These are phyloP conservation scores for Globia sparganii DNA, from an alignment of 2,888 invertebrate species.

Conservation along the genomic window DNA sequence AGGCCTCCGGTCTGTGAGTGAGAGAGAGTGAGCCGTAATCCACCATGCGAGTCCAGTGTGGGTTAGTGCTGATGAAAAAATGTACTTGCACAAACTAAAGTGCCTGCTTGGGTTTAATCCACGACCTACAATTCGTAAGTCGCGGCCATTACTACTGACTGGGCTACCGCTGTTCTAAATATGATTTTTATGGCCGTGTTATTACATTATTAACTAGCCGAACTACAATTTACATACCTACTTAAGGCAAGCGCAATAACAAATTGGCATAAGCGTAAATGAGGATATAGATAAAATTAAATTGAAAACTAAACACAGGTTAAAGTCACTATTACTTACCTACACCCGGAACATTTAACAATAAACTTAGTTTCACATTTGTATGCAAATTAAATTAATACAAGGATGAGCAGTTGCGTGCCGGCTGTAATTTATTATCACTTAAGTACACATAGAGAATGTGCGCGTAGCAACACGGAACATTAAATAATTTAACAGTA, in stretches of 20 bases:
- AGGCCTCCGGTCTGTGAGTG: background rate
- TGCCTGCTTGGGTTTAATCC: too few species aligned
- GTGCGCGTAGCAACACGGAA: constrained; percentile 22
- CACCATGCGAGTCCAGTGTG: background rate
- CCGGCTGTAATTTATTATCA: constrained; percentile 41
- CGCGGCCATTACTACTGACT: background rate
- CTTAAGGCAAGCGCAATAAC: background rate
- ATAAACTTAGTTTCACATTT: constrained; percentile 34
- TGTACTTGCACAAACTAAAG: too few species aligned
- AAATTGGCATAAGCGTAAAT: constrained; percentile 12
- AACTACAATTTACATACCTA: background rate
- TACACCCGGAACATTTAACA: constrained; percentile 27
- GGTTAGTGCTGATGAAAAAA: background rate
- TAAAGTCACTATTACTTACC: background rate
- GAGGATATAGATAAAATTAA: constrained; percentile 37
- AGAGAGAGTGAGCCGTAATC: background rate
- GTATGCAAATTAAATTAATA: constrained; percentile 55
- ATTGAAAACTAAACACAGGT: constrained; percentile 7
- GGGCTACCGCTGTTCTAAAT: background rate
- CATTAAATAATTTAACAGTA: constrained; percentile 10
- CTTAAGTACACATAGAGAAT: constrained; percentile 1
- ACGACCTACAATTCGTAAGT: too few species aligned
- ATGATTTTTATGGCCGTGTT: background rate
- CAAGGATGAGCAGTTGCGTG: constrained; percentile 50
- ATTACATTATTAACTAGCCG: background rate